Evolutionary conservation across 1,140 invertebrate species (phyloP), one percentile per base, ranked within the genome.

Genomic region (Lepidurus apus): DNA sequence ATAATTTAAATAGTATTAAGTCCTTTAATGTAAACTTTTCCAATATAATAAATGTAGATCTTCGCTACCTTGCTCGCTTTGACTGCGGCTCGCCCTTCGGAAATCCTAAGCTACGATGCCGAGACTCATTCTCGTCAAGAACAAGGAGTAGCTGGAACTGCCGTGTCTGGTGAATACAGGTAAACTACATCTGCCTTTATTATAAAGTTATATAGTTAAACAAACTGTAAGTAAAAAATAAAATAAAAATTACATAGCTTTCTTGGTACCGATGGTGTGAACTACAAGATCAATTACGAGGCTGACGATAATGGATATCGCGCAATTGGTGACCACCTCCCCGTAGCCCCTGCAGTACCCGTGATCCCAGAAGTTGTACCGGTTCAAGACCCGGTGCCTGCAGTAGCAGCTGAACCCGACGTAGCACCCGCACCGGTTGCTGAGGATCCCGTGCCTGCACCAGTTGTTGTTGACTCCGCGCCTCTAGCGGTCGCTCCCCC

Each of bases 241-340:
- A n/a, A n/a, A n/a, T n/a, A n/a, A n/a, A 2, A 10, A 53, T 5
- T 47, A 7, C 2, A 26, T 13, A 43, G 24, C 42, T 45, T 43
- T 21, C 21, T 24, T 77, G 74, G 73, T 43, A 26, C 73, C 74
- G 78, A 79, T 10, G 79, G 79, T 13, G 74, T 77, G 44, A 79
- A 21, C 9, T 79, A 79, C 73, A 76, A 42, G 42, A 77, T 77
- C 65, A 76, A 73, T 10, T 79, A 79, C 42, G 26, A 43, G 26
- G 79, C 79, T 34, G 79, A 79, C 47, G 79, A 79, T 17, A 79
- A 79, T 17, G 79, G 79, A 43, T 79, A 76, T 42, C 44, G 44
- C 3, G 79, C 79, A 11, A 73, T 34, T 8, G 79, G 79, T 8
- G 79, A 79, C 45, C 79, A 79, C 53, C 47, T 79, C 43, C 79